phyloP scores from a whole-genome alignment of 2,888 invertebrate genomes.

The Oscheius sp. region DNA sequence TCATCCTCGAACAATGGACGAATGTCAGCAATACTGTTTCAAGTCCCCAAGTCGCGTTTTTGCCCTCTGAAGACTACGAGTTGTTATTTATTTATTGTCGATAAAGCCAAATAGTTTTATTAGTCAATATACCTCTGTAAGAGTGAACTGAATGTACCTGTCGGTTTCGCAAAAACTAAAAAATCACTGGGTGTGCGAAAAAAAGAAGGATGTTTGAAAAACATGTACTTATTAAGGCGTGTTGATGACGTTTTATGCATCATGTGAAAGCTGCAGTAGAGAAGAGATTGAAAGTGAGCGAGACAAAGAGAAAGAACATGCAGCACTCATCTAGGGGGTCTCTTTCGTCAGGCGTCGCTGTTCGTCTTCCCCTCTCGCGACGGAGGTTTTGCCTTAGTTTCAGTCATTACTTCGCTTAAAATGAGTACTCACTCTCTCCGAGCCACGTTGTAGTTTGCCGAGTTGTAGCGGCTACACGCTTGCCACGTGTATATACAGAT shows the following conservation, averaged over 20 bases:
- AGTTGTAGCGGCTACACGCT: constrained; percentile 55
- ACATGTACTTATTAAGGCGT: constrained; percentile 29
- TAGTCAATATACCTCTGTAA: not conserved
- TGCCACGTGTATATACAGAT: constrained; percentile 65
- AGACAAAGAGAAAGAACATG: constrained; percentile 2
- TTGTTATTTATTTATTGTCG: not conserved
- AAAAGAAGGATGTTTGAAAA: not conserved
- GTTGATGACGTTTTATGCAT: constrained; percentile 15
- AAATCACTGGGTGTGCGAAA: not conserved
- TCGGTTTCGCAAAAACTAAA: not conserved
- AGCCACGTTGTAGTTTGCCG: constrained; percentile 67
- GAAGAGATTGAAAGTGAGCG: constrained; percentile 22
- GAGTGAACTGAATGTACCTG: constrained; percentile 12
- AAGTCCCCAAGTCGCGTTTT: not conserved
- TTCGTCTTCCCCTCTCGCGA: constrained; percentile 18
- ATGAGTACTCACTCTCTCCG: constrained; percentile 57
- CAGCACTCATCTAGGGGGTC: not conserved
- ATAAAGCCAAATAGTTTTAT: constrained; percentile 6
- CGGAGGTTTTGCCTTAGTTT: constrained; percentile 24
- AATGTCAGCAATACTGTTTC: constrained; percentile 48
- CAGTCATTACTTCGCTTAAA: not conserved
- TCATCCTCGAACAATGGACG: constrained; percentile 48
- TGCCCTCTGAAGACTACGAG: too few species aligned
- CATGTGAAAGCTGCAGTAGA: constrained; percentile 23
- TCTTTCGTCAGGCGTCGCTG: constrained; percentile 26